Evolutionary conservation across 35 echinoderm and acorn worm genomes (phyloP).

Genomic region (Amphiura filiformis): DNA sequence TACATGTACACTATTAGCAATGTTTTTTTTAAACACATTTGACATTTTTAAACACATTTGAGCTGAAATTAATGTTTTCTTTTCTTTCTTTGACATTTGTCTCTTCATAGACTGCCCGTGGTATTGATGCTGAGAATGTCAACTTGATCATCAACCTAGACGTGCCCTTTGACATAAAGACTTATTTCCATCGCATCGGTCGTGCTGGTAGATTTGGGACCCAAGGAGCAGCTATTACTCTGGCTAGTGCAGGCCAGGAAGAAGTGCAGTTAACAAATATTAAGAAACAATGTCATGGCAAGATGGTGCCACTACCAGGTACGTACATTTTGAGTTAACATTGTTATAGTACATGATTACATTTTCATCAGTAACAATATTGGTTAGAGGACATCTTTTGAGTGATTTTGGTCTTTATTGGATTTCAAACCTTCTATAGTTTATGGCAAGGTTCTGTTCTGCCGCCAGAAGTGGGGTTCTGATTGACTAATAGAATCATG

Average conservation of each 20-base stretch:
- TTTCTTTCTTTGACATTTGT: conserved; percentile 16
- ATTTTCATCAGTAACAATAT: background rate
- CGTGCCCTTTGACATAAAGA: conserved; percentile 84
- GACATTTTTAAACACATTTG: too few species aligned
- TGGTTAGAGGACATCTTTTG: background rate
- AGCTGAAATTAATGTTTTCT: too few species aligned
- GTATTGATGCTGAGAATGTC: conserved; percentile 97
- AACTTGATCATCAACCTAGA: conserved; percentile 95
- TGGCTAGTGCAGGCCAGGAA: conserved; percentile 73
- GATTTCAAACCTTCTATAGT: background rate
- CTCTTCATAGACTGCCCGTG: conserved; percentile 81
- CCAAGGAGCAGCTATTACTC: conserved; percentile 74
- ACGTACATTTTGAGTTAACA: background rate
- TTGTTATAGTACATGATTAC: background rate
- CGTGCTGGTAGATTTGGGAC: conserved; percentile 91
- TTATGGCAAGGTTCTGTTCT: too few species aligned
- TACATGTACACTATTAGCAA: too few species aligned
- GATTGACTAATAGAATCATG: too few species aligned
- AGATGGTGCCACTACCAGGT: conserved; percentile 73
- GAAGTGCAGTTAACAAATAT: conserved; percentile 63
- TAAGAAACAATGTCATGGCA: conserved; percentile 54
- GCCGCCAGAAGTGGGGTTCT: too few species aligned
- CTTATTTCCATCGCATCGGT: conserved; percentile 93
- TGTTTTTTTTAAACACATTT: too few species aligned
- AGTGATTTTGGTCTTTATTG: background rate